Evolutionary conservation across 2,113 vertebrate genomes (phyloP).

Genomic region (Podocnemis expansa): DNA sequence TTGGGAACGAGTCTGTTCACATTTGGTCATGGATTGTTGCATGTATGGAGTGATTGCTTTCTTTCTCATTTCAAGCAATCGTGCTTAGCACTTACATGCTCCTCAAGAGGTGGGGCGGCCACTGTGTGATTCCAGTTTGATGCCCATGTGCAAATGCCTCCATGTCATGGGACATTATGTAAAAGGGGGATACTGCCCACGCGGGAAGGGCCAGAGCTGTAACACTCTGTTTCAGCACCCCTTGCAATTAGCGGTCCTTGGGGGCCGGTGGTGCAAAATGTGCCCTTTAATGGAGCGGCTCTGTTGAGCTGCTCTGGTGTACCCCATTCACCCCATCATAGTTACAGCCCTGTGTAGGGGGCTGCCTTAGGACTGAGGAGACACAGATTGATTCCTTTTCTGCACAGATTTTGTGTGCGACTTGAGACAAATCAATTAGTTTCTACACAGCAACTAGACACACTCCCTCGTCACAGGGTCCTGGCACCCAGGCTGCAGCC

Average conservation of each 20-base stretch:
- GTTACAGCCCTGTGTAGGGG: too few species aligned
- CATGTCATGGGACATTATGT: not conserved
- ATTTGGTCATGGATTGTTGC: not conserved
- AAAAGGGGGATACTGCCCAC: not conserved
- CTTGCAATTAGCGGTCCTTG: too few species aligned
- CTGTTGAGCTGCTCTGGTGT: too few species aligned
- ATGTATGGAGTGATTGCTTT: not conserved
- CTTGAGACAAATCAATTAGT: not conserved
- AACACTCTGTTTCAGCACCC: too few species aligned
- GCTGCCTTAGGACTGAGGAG: not conserved
- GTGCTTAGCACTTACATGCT: not conserved
- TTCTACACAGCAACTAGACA: too few species aligned
- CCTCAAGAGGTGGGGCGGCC: not conserved
- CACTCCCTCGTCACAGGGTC: not conserved
- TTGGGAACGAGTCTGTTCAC: not conserved
- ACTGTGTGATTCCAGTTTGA: not conserved
- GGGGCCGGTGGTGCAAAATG: too few species aligned
- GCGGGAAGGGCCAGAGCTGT: too few species aligned
- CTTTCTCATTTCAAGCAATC: not conserved
- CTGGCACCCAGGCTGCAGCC: not conserved
- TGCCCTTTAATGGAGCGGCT: too few species aligned
- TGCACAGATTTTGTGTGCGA: not conserved
- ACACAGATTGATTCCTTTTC: not conserved
- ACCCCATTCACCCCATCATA: too few species aligned
- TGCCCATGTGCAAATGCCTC: not conserved